Evolutionary conservation across 2,888 invertebrate species (phyloP).

Genomic region (Pollenia labialis): DNA sequence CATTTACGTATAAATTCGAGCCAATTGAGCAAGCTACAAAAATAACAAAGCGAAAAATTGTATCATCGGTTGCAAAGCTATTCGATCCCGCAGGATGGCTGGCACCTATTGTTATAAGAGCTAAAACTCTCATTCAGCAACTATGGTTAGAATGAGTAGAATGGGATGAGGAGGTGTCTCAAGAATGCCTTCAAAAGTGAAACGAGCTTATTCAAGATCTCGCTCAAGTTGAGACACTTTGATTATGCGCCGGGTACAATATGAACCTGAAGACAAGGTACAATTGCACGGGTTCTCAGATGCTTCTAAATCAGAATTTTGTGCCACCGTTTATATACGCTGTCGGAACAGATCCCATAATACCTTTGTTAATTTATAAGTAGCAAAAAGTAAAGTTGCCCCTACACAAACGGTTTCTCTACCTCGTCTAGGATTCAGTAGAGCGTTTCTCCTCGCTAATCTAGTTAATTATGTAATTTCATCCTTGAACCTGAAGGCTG

Average conservation of each 20-base stretch:
- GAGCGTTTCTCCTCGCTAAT: background rate
- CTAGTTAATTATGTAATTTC: slow-evolving; percentile 8
- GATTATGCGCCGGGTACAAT: too few relatives aligned
- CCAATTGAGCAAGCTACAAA: too few relatives aligned
- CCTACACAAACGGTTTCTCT: background rate
- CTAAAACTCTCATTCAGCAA: too few relatives aligned
- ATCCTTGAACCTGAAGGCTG: background rate
- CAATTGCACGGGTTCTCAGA: too few relatives aligned
- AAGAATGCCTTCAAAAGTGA: background rate
- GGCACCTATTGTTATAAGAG: too few relatives aligned
- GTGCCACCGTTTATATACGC: too few relatives aligned
- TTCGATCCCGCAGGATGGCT: too few relatives aligned
- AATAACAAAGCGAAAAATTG: too few relatives aligned
- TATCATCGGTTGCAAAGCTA: too few relatives aligned
- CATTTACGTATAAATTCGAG: too few relatives aligned
- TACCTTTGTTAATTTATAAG: background rate
- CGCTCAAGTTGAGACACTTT: background rate
- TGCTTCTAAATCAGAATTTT: background rate
- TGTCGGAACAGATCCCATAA: background rate
- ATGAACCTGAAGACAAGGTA: background rate
- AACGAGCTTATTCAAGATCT: slow-evolving; percentile 5
- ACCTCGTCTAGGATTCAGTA: too few relatives aligned
- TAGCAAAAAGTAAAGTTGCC: slow-evolving; percentile 21
- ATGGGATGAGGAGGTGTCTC: slow-evolving; percentile 1
- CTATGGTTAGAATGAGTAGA: background rate